Percentiles rank a stretch among this genome's conserved stretches.
Evolutionary conservation across 2,888 invertebrate species (phyloP).

Genomic region (Callinectes sapidus): DNA sequence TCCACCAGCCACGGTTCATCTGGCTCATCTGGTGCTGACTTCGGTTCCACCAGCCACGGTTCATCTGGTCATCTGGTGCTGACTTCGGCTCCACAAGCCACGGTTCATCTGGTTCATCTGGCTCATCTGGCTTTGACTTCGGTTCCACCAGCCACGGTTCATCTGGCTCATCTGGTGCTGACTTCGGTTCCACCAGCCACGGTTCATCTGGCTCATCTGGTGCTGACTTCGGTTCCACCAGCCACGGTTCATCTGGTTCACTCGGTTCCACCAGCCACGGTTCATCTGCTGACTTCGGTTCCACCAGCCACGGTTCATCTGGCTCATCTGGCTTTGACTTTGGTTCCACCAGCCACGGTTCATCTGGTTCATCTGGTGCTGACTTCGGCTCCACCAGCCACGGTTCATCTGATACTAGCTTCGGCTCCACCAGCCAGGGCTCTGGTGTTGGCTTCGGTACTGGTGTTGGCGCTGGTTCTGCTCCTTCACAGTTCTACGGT

Average conservation of each 20-base stretch:
- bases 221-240: neutral
- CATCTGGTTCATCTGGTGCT: neutral
- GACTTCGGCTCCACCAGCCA: neutral
- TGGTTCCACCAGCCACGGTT: neutral
- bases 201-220: neutral
- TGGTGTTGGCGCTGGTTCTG: neutral
- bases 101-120: neutral
- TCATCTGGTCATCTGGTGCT: neutral
- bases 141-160: neutral
- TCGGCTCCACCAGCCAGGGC: neutral
- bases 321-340: neutral
- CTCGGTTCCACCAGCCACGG: neutral
- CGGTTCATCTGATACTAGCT: neutral
- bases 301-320: constrained; percentile 4
- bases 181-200: neutral
- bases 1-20: neutral
- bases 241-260: neutral
- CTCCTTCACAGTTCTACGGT: constrained; percentile 13
- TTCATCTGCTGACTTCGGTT: neutral
- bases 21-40: neutral
- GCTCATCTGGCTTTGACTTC: neutral
- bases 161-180: neutral
- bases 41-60: neutral
- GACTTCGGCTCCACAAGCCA: neutral
- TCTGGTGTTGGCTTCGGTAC: neutral